Base-by-base conservation (phyloP, 2,797 vertebrate species). In the Arnoldichthys spilopterus region DNA sequence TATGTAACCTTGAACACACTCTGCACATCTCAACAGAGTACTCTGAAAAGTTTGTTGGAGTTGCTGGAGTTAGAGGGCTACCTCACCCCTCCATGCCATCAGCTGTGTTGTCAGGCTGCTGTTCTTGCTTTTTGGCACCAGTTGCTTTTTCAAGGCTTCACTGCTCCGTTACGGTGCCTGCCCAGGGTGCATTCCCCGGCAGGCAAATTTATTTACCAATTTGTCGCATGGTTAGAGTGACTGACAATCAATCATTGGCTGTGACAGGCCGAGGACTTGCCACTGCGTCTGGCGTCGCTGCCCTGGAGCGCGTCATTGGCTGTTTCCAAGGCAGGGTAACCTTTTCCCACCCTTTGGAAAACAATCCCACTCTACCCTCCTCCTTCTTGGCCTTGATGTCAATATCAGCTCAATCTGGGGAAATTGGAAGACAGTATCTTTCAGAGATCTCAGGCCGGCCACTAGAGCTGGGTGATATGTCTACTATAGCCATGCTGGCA, bases 191-290 rank as follows among this genome's bases (percentile, higher is more conserved):
- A 54, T 84, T 79, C 54, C 77, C 71, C 80, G 63, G 69, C 84
- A 82, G 83, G 77, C 79, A 86, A 83, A 89, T 86, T 59, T 87
- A 86, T 91, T 90, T 88, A 85, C 77, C 78, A 84, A 85, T 90
- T 88, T 91, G 82, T 82, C 84, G 89, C 86, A 84, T 85, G 81
- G 87, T 84, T 87, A 66, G 78, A 89, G 77, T 82, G 86, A 90
- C 83, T 88, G 87, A 91, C 89, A 89, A 92, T 90, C 87, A 89
- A 90, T 92, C 87, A 90, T 87, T 63, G 59, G 16, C 51, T 72
- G 37, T 88, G 89, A 90, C 89, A 89, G 85, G 84, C 22, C 73
- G 82, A 80, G 75, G 84, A 79, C 85, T 85, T 81, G 76, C 83
- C 49, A 43, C 80, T 69, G 74, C 70, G 79, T 76, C 68, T 30